Evolutionary conservation across 2,113 vertebrate species (phyloP).

Genomic region (Brachypteracias leptosomus): DNA sequence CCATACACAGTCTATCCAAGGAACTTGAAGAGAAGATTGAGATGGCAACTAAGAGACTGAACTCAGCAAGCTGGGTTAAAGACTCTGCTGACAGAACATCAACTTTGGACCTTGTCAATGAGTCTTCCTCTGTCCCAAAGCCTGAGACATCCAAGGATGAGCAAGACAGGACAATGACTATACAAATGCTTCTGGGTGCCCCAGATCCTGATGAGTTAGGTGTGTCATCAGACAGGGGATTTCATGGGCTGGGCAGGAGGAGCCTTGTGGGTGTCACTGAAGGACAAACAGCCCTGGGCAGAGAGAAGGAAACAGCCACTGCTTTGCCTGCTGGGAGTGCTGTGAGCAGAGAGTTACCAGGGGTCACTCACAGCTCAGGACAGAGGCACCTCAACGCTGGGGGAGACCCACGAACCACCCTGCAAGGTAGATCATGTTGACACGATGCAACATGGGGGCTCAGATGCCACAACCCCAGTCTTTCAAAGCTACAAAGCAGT

Average conservation of each 20-base stretch:
- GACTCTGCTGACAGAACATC: background rate
- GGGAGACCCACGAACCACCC: background rate
- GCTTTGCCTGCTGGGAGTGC: background rate
- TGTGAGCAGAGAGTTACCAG: background rate
- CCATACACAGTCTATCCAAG: slow-evolving; percentile 56
- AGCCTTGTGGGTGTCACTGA: background rate
- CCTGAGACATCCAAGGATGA: background rate
- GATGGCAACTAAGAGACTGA: slow-evolving; percentile 46
- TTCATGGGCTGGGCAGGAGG: background rate
- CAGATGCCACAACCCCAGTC: background rate
- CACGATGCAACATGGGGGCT: background rate
- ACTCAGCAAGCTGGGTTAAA: background rate
- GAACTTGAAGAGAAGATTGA: slow-evolving; percentile 70
- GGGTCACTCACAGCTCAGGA: background rate
- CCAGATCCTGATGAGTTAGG: rapidly evolving
- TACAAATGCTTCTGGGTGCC: background rate
- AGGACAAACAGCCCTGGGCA: background rate
- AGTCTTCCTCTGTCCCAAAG: background rate
- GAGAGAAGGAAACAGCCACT: background rate
- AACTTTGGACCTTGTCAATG: background rate
- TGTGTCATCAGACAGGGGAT: rapidly evolving
- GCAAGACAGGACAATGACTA: background rate
- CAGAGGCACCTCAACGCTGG: background rate
- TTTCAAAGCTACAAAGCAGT: background rate
- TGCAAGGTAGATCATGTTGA: background rate